Conservation (phyloP, 92 coral and sea anemone genomes). For the Epizoanthus illoricatus region DNA sequence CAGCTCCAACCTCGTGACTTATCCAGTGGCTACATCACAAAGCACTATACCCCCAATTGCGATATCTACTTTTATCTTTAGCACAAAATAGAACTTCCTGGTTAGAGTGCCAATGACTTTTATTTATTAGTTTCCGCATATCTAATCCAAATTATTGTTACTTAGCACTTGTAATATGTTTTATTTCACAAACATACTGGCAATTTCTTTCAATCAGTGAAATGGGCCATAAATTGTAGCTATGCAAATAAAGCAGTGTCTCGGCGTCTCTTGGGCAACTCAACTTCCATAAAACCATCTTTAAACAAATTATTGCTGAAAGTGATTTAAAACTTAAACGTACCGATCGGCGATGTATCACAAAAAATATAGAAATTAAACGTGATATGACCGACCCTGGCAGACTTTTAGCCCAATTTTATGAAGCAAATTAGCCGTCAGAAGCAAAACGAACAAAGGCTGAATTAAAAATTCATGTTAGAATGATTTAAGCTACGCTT, state of each 20-base stretch:
- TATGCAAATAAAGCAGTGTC: background rate
- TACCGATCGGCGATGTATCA: too few species aligned
- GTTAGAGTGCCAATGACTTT: background rate
- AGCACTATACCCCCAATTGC: background rate
- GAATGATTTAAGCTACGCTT: conserved; percentile 13
- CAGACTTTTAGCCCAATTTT: background rate
- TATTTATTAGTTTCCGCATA: background rate
- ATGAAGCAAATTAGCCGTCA: background rate
- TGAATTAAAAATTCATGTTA: conserved; percentile 32
- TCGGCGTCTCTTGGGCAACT: conserved; percentile 22
- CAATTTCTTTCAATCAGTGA: conserved; percentile 1
- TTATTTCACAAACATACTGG: conserved; percentile 15
- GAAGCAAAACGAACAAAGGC: background rate
- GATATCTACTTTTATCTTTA: background rate
- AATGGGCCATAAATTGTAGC: background rate
- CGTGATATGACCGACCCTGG: background rate
- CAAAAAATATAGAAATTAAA: background rate
- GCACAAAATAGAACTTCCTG: background rate
- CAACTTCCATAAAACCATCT: background rate
- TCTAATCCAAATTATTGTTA: conserved; percentile 9
- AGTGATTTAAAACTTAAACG: background rate
- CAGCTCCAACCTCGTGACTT: background rate
- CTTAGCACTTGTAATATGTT: background rate
- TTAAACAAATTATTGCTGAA: background rate
- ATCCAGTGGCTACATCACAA: background rate